These are phyloP conservation scores for Mactra quadrangularis DNA, from an alignment of 1,140 invertebrate genomes.

Conservation along the genomic window DNA sequence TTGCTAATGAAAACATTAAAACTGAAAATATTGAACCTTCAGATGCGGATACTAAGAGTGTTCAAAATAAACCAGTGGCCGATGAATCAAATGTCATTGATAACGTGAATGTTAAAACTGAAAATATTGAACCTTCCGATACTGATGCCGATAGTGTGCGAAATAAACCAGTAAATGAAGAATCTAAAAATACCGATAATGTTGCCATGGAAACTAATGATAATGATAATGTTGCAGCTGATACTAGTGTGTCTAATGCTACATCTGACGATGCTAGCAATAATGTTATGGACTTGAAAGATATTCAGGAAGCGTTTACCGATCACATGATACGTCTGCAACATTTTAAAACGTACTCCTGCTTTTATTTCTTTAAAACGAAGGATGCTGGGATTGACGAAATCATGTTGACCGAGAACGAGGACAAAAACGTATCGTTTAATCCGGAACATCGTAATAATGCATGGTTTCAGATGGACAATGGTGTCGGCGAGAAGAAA, in stretches of 20 bases:
- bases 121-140: too few relatives aligned
- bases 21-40: too few relatives aligned
- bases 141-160: too few relatives aligned
- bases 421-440: constrained; percentile 1
- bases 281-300: constrained; percentile 38
- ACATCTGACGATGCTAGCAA: background rate
- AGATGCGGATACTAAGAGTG: too few relatives aligned
- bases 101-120: too few relatives aligned
- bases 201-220: too few relatives aligned
- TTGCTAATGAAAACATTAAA: too few relatives aligned
- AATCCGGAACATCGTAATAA: constrained; percentile 14
- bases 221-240: background rate
- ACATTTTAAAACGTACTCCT: constrained; percentile 37
- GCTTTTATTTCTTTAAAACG: constrained; percentile 53
- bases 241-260: background rate
- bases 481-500: constrained; percentile 30
- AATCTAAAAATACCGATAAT: too few relatives aligned
- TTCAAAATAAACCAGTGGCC: background rate
- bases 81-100: background rate
- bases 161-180: background rate
- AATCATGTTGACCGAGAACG: background rate
- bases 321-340: constrained; percentile 34
- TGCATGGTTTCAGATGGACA: constrained; percentile 34
- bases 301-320: constrained; percentile 28
- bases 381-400: constrained; percentile 35